These are phyloP conservation scores for Podarcis raffonei DNA, from an alignment of 2,113 vertebrate genomes.

Conservation along the genomic window DNA sequence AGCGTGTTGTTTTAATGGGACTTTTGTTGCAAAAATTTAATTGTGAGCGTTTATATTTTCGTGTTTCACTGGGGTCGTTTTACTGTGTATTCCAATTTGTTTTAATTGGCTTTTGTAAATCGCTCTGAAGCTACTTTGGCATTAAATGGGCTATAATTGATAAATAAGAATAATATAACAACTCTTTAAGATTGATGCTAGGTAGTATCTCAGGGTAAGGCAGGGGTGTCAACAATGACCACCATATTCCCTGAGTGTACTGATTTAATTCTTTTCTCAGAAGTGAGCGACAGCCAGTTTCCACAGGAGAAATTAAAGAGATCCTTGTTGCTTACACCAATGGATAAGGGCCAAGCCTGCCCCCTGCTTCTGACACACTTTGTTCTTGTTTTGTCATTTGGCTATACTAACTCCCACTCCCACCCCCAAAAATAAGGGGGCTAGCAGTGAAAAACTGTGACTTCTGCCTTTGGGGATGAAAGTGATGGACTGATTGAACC, in stretches of 20 bases:
- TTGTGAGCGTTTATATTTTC: no score
- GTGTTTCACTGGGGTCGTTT: no score
- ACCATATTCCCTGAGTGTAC: background rate
- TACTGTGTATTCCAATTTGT: no score
- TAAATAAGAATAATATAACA: no score
- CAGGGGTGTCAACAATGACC: background rate
- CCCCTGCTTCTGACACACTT: background rate
- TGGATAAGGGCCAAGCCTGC: background rate
- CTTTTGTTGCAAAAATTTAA: no score
- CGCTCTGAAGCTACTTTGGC: no score
- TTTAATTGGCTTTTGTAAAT: no score
- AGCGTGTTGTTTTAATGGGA: no score
- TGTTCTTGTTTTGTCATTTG: background rate
- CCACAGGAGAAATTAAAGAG: background rate
- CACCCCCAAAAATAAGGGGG: background rate
- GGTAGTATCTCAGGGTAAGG: background rate
- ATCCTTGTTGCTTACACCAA: background rate
- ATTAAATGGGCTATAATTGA: no score
- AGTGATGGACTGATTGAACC: background rate
- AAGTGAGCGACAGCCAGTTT: background rate
- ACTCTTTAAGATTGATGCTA: background rate
- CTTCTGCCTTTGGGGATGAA: slow-evolving; percentile 18
- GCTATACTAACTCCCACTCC: background rate
- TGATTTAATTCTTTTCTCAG: background rate
- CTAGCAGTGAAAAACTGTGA: background rate